phyloP scores from a whole-genome alignment of 2,797 vertebrate species.

The Cynopterus sphinx region DNA sequence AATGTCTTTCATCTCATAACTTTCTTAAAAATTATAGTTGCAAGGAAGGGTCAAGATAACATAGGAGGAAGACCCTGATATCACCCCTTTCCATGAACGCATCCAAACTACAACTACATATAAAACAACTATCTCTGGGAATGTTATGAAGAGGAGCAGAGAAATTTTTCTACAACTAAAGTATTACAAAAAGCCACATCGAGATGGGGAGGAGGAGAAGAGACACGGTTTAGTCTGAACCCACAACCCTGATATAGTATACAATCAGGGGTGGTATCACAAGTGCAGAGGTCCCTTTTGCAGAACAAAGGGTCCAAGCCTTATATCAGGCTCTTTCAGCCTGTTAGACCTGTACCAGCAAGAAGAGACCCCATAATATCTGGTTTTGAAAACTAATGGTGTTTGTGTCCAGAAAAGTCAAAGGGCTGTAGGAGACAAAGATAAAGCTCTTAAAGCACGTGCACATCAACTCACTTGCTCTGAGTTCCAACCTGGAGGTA shows the following conservation, averaged over 20 bases:
- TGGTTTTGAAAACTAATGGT: too few species aligned
- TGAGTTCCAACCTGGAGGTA: too few species aligned
- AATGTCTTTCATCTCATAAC: background rate
- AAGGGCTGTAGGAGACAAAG: too few species aligned
- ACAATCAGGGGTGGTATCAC: background rate
- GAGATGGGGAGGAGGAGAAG: background rate
- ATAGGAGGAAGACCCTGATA: background rate
- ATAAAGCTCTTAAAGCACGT: too few species aligned
- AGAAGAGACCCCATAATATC: too few species aligned
- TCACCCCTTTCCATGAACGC: background rate
- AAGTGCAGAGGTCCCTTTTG: background rate
- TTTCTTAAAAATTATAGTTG: background rate
- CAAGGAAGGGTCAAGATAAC: background rate
- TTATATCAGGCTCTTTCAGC: too few species aligned
- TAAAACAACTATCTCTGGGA: background rate
- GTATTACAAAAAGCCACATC: background rate
- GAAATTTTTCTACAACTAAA: background rate
- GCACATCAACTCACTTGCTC: too few species aligned
- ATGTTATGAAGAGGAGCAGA: background rate
- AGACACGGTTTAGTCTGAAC: background rate
- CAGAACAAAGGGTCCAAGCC: background rate
- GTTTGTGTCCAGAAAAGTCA: too few species aligned
- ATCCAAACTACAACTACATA: background rate
- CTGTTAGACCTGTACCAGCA: too few species aligned
- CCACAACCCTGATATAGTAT: background rate